phyloP scores from a whole-genome alignment of 1,140 invertebrate species.

The Conopomorpha cramerella region DNA sequence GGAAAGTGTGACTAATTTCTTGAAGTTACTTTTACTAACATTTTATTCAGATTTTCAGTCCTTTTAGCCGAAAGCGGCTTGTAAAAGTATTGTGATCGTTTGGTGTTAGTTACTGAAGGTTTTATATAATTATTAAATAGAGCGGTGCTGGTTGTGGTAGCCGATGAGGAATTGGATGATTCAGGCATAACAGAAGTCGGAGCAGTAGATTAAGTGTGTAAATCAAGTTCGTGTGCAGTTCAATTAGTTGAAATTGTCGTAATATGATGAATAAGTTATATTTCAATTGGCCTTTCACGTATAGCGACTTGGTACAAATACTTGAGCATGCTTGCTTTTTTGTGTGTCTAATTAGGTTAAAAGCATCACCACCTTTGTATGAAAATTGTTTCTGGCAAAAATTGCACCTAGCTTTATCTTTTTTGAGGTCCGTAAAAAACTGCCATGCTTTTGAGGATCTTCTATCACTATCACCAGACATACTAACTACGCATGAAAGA shows the following conservation, averaged over 20 bases:
- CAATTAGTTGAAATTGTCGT: neutral
- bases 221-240: neutral
- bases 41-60: constrained; percentile 1
- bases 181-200: neutral
- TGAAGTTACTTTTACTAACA: constrained; percentile 2
- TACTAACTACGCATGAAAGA: too few relatives aligned
- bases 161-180: too few relatives aligned
- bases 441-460: constrained; percentile 3
- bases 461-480: too few relatives aligned
- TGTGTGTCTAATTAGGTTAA: constrained; percentile 2
- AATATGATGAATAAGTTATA: neutral
- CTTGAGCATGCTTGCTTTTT: constrained; percentile 1
- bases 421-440: constrained; percentile 3
- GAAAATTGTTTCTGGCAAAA: constrained; percentile 2
- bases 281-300: constrained; percentile 1
- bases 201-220: neutral
- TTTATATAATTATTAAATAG: neutral
- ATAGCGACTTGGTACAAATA: neutral
- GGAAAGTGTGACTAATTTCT: constrained; percentile 3
- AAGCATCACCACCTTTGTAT: constrained; percentile 5
- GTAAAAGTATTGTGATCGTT: too few relatives aligned
- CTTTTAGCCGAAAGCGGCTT: constrained; percentile 2
- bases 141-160: neutral
- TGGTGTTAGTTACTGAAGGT: neutral
- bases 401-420: constrained; percentile 2